Conservation (phyloP, 2,797 vertebrate genomes). For the Chrosomus eos region DNA sequence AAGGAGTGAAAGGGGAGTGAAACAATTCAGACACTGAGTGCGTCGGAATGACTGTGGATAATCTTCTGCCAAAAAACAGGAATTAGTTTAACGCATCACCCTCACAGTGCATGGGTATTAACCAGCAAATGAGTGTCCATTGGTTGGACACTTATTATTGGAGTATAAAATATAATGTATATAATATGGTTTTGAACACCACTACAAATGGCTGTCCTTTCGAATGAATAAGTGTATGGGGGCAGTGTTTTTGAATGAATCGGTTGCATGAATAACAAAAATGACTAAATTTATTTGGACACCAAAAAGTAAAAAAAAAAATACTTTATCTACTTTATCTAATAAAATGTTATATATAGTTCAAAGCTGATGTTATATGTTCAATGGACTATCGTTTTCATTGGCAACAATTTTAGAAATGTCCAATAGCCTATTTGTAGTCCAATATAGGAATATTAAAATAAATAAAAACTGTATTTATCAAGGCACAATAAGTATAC, state of each 20-base stretch:
- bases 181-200: too few species aligned
- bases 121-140: background rate
- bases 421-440: background rate
- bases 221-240: background rate
- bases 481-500: background rate
- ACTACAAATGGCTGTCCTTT: background rate
- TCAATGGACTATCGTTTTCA: background rate
- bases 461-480: background rate
- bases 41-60: background rate
- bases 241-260: background rate
- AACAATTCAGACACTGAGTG: background rate
- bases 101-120: background rate
- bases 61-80: background rate
- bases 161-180: too few species aligned
- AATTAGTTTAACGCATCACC: background rate
- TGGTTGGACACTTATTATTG: background rate
- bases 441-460: background rate
- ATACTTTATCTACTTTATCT: background rate
- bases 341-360: background rate
- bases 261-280: background rate
- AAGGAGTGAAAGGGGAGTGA: background rate
- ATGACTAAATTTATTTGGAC: too few species aligned
- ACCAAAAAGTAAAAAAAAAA: background rate
- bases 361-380: background rate
- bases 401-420: background rate